A percentile compares a stretch with the other conserved stretches of the same genome.
Conservation (phyloP, 2,888 invertebrate species). For the Andrena bicolor region DNA sequence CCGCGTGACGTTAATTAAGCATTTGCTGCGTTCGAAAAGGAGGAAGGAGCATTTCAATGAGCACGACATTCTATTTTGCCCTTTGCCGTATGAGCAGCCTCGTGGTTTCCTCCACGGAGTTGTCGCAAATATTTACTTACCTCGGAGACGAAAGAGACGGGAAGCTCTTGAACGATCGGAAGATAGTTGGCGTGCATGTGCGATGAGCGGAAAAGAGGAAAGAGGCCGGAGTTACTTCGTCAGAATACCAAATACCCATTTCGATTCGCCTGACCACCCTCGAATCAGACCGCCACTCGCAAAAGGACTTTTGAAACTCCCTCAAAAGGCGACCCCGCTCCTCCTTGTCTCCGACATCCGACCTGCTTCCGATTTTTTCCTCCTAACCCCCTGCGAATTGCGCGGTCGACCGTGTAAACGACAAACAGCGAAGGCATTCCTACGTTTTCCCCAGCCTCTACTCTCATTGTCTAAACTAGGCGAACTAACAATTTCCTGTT, state of each 20-base stretch:
- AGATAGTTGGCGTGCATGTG: constrained; percentile 79
- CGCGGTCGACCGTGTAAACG: constrained; percentile 28
- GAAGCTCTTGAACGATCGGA: constrained; percentile 72
- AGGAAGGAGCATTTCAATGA: background rate
- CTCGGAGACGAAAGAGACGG: constrained; percentile 75
- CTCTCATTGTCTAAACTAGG: background rate
- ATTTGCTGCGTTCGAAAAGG: background rate
- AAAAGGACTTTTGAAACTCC: constrained; percentile 72
- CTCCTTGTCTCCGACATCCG: constrained; percentile 20
- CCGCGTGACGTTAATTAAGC: background rate
- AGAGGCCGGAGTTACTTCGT: constrained; percentile 74
- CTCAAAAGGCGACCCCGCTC: constrained; percentile 33
- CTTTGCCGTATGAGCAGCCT: constrained; percentile 43
- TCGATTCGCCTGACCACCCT: constrained; percentile 77
- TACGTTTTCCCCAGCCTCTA: background rate
- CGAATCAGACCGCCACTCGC: constrained; percentile 74
- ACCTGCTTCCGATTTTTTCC: constrained; percentile 40
- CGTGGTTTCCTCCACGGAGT: constrained; percentile 53
- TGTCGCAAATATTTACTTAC: constrained; percentile 81
- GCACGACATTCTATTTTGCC: constrained; percentile 20
- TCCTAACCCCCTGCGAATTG: constrained; percentile 4
- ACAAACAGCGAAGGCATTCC: constrained; percentile 15
- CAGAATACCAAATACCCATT: constrained; percentile 81
- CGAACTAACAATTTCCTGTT: constrained; percentile 12
- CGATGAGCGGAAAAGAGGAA: constrained; percentile 75